These are phyloP conservation scores for Chiloscyllium punctatum DNA, from an alignment of 2,797 vertebrate genomes.

Conservation along the genomic window DNA sequence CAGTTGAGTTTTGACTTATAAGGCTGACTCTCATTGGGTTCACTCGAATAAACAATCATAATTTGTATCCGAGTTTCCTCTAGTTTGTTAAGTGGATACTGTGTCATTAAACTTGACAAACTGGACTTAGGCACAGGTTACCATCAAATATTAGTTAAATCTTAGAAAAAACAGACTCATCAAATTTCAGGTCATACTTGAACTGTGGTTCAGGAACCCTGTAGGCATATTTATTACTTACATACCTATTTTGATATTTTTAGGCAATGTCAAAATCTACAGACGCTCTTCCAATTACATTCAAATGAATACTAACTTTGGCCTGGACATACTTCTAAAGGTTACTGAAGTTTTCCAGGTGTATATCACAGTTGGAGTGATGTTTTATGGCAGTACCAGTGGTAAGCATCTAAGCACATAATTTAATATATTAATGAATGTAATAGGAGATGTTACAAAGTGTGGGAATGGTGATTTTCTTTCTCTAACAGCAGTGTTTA, in stretches of 20 bases:
- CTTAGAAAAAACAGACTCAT: neutral
- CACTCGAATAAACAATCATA: too few relatives aligned
- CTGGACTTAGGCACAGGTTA: too few relatives aligned
- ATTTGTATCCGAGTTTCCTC: too few relatives aligned
- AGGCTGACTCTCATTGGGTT: too few relatives aligned
- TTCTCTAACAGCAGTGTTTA: neutral
- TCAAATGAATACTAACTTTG: constrained; percentile 6
- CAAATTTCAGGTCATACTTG: neutral
- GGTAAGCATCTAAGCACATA: neutral
- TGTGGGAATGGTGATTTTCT: too few relatives aligned
- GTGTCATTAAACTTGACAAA: too few relatives aligned
- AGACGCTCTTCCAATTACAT: constrained; percentile 9
- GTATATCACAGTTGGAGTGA: neutral
- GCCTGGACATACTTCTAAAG: neutral
- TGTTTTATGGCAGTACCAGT: neutral
- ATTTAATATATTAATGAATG: neutral
- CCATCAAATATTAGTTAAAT: neutral
- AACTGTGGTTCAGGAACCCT: neutral
- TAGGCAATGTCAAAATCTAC: neutral
- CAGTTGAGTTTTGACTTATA: too few relatives aligned
- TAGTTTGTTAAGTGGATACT: too few relatives aligned
- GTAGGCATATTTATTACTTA: neutral
- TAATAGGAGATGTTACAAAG: neutral
- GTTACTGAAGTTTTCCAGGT: constrained; percentile 16
- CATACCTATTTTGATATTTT: neutral